Evolutionary conservation across 2,797 vertebrate species (phyloP), one percentile per base, ranked within the genome.

Genomic region (Acanthopagrus latus): DNA sequence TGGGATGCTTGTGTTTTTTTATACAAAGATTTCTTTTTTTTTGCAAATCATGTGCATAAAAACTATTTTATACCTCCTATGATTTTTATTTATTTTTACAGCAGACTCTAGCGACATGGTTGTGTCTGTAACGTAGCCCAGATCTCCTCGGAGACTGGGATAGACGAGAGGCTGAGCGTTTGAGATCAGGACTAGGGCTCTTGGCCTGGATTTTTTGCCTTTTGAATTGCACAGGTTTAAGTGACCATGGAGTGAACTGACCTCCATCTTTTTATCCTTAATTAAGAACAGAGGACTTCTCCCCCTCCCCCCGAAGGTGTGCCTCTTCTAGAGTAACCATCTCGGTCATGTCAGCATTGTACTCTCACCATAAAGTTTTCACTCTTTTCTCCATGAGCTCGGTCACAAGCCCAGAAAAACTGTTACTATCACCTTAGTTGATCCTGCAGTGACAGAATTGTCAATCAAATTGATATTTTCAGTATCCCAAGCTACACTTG

Each of bases 181-280:
- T 83, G 76, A 71, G 67, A 79, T 83, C 62, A 78, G 84, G 67
- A 84, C 47, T 87, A 76, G 73, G 64, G 71, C 77, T 87, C 68
- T 70, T 88, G 93, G 93, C 86, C 92, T 88, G 76, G 54, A 57
- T 85, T 86, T 38, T 82, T 87, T 93, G 91, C 88, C 79, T 90
- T 90, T 94, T 92, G 89, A 92, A 90, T 94, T 95, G 95, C 94
- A 96, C 95, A 95, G 89, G 90, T 91, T 90, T 87, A 90, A 86
- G 87, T 93, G 89, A 88, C 90, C 87, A 85, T 91, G 84, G 90
- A 87, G 94, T 96, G 93, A 94, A 90, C 46, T 78, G 83, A 88
- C 60, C 71, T 71, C 60, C 55, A 55, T 74, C 16, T 55, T 81
- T 82, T 84, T 46, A 83, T 76, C 76, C 64, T 62, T 76, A 76